Evolutionary conservation across 2,888 invertebrate genomes (phyloP), one percentile per base, ranked within the genome.

Genomic region (Lepidonotus clava): DNA sequence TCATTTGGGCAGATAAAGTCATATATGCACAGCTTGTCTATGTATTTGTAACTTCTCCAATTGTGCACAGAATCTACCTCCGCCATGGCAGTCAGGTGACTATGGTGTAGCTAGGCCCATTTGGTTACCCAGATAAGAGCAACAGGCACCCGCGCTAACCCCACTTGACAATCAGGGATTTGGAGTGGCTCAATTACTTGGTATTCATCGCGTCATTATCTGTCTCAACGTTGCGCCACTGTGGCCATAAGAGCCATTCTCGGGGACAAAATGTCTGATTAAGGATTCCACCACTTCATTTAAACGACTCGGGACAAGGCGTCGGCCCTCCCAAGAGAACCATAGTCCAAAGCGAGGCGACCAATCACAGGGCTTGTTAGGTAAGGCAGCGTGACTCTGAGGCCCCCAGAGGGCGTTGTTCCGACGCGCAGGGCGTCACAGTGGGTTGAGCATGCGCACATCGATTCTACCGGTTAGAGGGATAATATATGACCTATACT

Each of bases 331-430:
- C 61, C 28, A 11, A 61, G 28, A 14, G 28, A 28, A 24, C 61
- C 28, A 18, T 28, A 28, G 28, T 11, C 61, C 28, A 61, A 2
- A 61, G 24, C 8, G 61, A 61, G 61, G 61, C 61, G n/a, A 61
- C 61, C 28, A 61, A 61, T 61, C 61, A 61, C 61, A 28, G 24
- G n/a, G 28, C 61, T 61, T 61, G 28, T 61, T 61, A 61, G 61
- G n/a, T 61, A 61, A 61, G 53, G 28, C 24, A n/a, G 2, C 28
- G 24, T 61, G 28, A 11, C 28, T 32, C 28, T 5, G 28, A 28
- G 61, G 61, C 28, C 61, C 28, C 61, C 61, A 61, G 61, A 61
- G 61, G 61, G 61, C 61, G 28, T 2, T 18, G 28, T 2, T 18
- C 61, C 24, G 61, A 28, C n/a, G 28, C 28, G 61, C 28, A 28